phyloP scores from a whole-genome alignment of 2,797 vertebrate species.

The Helostoma temminkii region DNA sequence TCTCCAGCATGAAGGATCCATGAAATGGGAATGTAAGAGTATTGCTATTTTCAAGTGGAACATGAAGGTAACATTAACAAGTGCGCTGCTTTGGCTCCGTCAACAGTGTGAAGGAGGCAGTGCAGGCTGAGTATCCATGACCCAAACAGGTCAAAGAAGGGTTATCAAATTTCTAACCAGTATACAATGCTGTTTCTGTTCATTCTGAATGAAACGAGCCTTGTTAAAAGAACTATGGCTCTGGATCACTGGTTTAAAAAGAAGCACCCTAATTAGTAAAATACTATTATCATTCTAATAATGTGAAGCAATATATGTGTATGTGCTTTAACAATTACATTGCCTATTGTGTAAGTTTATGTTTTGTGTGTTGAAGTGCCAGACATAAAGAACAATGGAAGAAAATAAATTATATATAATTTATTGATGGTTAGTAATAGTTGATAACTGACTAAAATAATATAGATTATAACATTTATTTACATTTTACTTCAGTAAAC shows the following conservation, averaged over 20 bases:
- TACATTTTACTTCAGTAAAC: too few species aligned
- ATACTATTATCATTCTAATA: background rate
- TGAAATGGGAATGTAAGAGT: too few species aligned
- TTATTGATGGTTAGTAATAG: too few species aligned
- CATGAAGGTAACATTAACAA: slow-evolving; percentile 18
- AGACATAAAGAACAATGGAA: background rate
- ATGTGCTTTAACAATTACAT: too few species aligned
- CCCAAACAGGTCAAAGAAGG: background rate
- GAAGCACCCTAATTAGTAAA: too few species aligned
- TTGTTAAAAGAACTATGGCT: background rate
- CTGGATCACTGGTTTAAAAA: background rate
- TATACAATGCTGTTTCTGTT: background rate
- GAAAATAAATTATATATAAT: background rate
- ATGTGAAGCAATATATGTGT: background rate
- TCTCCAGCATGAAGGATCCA: too few species aligned
- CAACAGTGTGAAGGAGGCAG: slow-evolving; percentile 15
- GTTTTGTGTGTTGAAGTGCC: background rate
- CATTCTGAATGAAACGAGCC: background rate
- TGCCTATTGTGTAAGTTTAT: background rate
- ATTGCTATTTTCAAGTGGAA: background rate
- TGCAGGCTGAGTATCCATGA: slow-evolving; percentile 3
- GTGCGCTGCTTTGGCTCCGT: slow-evolving; percentile 42
- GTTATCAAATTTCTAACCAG: background rate
- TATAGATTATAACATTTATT: too few species aligned
- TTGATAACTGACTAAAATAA: too few species aligned